Evolutionary conservation across 2,888 invertebrate species (phyloP).

Genomic region (Palloptera scutellata): DNA sequence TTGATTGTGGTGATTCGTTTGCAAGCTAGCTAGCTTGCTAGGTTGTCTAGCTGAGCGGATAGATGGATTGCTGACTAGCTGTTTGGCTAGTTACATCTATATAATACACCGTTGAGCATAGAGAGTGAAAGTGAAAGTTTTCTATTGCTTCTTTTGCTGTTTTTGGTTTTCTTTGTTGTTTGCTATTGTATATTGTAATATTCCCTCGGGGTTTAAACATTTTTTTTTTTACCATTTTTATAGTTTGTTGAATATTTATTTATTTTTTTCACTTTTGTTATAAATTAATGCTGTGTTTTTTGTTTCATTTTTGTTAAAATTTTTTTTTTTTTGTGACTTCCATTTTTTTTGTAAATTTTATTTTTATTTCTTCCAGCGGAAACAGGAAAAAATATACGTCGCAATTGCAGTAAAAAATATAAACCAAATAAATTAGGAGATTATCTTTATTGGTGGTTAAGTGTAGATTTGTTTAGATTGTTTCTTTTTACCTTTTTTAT

Average conservation of each 20-base stretch:
- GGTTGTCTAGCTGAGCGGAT: slow-evolving; percentile 8
- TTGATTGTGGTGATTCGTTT: too few species aligned
- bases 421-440: too few species aligned
- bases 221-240: slow-evolving; percentile 18
- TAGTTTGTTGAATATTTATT: slow-evolving; percentile 27
- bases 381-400: slow-evolving; percentile 37
- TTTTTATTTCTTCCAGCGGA: slow-evolving; percentile 37
- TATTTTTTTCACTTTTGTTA: slow-evolving; percentile 24
- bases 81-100: slow-evolving; percentile 20
- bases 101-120: slow-evolving; percentile 32
- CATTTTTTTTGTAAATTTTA: slow-evolving; percentile 28
- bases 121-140: slow-evolving; percentile 47
- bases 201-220: slow-evolving; percentile 32
- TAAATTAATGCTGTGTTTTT: slow-evolving; percentile 25
- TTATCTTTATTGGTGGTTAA: too few species aligned
- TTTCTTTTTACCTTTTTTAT: too few species aligned
- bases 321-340: slow-evolving; percentile 23
- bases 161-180: slow-evolving; percentile 26
- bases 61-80: slow-evolving; percentile 15
- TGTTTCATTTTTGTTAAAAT: slow-evolving; percentile 17
- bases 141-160: slow-evolving; percentile 19
- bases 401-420: slow-evolving; percentile 16
- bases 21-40: too few species aligned
- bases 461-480: too few species aligned
- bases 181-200: not conserved